A percentile compares a stretch with the other conserved stretches of the same genome.
These are phyloP conservation scores for Agonopterix arenella DNA, from an alignment of 2,888 invertebrate genomes.

Conservation along the genomic window DNA sequence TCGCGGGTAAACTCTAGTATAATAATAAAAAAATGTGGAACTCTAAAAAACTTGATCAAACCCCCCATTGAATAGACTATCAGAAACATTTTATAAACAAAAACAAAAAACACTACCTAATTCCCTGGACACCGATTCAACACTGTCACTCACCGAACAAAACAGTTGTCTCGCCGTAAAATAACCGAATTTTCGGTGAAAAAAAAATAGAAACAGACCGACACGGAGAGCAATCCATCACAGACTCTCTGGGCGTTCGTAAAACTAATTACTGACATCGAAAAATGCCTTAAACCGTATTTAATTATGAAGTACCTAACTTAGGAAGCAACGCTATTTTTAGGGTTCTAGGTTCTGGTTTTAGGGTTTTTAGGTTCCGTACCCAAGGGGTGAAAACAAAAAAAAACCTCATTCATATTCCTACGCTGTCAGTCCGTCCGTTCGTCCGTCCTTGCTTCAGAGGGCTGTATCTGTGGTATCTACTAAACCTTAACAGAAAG, in stretches of 20 bases:
- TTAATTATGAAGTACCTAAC: too few relatives aligned
- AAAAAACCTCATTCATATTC: too few relatives aligned
- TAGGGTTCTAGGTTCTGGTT: too few relatives aligned
- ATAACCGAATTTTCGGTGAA: background rate
- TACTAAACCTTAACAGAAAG: too few relatives aligned
- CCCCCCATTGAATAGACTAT: too few relatives aligned
- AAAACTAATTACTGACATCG: background rate
- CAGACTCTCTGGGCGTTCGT: background rate
- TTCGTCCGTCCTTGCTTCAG: too few relatives aligned
- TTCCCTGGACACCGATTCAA: background rate
- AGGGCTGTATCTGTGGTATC: too few relatives aligned
- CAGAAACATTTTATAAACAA: background rate
- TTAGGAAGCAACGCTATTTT: background rate
- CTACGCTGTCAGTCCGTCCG: too few relatives aligned
- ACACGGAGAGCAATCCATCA: background rate
- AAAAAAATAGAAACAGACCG: background rate
- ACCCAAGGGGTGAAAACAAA: background rate
- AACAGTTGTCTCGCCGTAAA: conserved; percentile 1
- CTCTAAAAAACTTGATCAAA: too few relatives aligned
- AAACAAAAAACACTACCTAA: background rate
- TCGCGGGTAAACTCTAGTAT: too few relatives aligned
- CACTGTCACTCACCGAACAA: background rate
- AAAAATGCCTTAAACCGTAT: too few relatives aligned
- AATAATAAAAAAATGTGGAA: too few relatives aligned
- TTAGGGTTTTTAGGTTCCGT: background rate